A percentile compares a stretch with the other conserved stretches of the same genome.
These are phyloP conservation scores for Kuschelorhynchus macadamiae DNA, from an alignment of 2,888 invertebrate genomes.

Conservation along the genomic window DNA sequence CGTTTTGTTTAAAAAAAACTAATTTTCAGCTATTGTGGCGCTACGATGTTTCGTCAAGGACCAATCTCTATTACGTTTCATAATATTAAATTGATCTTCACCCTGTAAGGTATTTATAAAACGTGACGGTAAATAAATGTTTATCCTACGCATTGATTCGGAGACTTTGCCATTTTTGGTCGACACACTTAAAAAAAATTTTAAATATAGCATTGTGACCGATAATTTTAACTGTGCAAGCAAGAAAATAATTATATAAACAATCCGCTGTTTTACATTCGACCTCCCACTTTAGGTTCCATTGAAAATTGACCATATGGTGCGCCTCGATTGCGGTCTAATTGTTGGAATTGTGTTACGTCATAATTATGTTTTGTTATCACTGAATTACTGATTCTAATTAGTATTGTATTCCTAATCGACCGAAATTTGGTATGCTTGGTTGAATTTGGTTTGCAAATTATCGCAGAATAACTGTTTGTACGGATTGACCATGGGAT, in stretches of 20 bases:
- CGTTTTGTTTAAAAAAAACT: no score
- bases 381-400: slow-evolving; percentile 7
- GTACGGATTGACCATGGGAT: background rate
- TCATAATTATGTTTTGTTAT: slow-evolving; percentile 11
- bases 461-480: background rate
- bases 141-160: slow-evolving; percentile 35
- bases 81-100: background rate
- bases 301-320: slow-evolving; percentile 38
- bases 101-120: slow-evolving; percentile 23
- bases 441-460: slow-evolving; percentile 7
- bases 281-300: slow-evolving; percentile 30
- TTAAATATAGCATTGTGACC: background rate
- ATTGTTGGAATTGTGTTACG: slow-evolving; percentile 13
- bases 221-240: slow-evolving; percentile 33
- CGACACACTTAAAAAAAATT: background rate
- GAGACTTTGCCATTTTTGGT: background rate
- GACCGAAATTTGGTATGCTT: slow-evolving; percentile 7
- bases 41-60: no score
- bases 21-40: no score
- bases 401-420: slow-evolving; percentile 26
- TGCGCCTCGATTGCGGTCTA: slow-evolving; percentile 4
- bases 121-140: slow-evolving; percentile 27
- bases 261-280: slow-evolving; percentile 24
- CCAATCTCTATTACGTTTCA: no score
- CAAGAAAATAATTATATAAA: slow-evolving; percentile 32